Base-by-base conservation (phyloP, 2,888 invertebrate species). In the Apeira syringaria region DNA sequence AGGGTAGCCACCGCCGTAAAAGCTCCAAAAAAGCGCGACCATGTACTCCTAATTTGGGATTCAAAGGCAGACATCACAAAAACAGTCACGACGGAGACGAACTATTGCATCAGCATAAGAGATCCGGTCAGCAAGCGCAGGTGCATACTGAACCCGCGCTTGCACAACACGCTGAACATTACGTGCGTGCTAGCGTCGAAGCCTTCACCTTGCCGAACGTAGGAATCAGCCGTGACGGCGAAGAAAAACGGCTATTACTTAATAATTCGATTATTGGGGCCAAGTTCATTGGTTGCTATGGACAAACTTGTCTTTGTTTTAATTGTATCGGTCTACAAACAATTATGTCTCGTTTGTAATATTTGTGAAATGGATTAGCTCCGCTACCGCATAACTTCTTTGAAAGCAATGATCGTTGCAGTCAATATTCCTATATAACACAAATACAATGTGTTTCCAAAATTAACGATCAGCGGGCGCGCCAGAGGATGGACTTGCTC, bases 131-230 rank as follows among this genome's bases (percentile, higher is more conserved):
- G 24, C 5, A 6, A 7, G 7, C 10, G 8, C 29, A 11, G 37
- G 24, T 34, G 36, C 43, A 37, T 36, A 27, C 13, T 10, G 9
- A 28, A 10, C 26, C 7, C 26, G 12, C 28, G 28, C 32, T 44
- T 38, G 38, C 44, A 44, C 38, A 44, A 44, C 7, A 27, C 26
- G 11, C 25, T 29, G 26, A 26, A 40, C 29, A 34, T 34, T 34
- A 38, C 39, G 45, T 34, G 34, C 39, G 45, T 20, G 32, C 48
- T 40, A 47, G 31, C 18, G 41, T 17, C 9, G n/a, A 40, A 57
- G 53, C 71, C 70, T 72, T 72, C 67, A 70, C 71, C 71, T 72
- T 71, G 71, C 56, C 53, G 48, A 57, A 55, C 29, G 50, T 57
- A 39, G 37, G 59, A 56, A 58, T 54, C 56, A 58, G 61, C 64